Evolutionary conservation across 2,888 invertebrate species (phyloP).

Genomic region (Hermodice carunculata): DNA sequence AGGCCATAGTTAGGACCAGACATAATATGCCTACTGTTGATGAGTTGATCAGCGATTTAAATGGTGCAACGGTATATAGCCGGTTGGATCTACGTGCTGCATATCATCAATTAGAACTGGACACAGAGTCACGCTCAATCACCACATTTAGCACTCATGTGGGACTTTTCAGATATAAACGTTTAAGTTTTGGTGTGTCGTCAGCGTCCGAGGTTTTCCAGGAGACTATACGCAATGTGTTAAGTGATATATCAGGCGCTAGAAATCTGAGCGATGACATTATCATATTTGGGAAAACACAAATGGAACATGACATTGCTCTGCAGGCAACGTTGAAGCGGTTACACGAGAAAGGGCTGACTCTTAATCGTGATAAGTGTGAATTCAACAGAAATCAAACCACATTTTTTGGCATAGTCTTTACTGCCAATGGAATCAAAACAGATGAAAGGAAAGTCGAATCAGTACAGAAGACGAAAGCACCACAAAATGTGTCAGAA

Average conservation of each 20-base stretch:
- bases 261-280: slow-evolving; percentile 68
- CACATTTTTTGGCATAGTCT: slow-evolving; percentile 19
- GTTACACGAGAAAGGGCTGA: slow-evolving; percentile 36
- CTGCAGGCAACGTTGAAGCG: slow-evolving; percentile 45
- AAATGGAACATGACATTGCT: slow-evolving; percentile 53
- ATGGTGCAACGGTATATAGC: slow-evolving; percentile 40
- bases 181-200: slow-evolving; percentile 44
- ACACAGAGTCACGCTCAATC: slow-evolving; percentile 44
- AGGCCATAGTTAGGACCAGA: slow-evolving; percentile 40
- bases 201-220: slow-evolving; percentile 70
- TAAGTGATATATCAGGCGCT: slow-evolving; percentile 57
- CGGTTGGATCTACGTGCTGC: slow-evolving; percentile 43
- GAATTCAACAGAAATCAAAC: no score
- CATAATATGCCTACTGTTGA: slow-evolving; percentile 43
- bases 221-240: slow-evolving; percentile 62
- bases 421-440: slow-evolving; percentile 9
- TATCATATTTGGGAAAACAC: slow-evolving; percentile 53
- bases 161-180: slow-evolving; percentile 42
- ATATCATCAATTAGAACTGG: slow-evolving; percentile 46
- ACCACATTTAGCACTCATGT: slow-evolving; percentile 45
- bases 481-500: slow-evolving; percentile 43
- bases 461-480: slow-evolving; percentile 36
- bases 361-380: slow-evolving; percentile 58
- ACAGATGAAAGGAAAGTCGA: slow-evolving; percentile 6
- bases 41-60: slow-evolving; percentile 43